Conservation (phyloP, 2,888 invertebrate species). For the Ellobium chinense region DNA sequence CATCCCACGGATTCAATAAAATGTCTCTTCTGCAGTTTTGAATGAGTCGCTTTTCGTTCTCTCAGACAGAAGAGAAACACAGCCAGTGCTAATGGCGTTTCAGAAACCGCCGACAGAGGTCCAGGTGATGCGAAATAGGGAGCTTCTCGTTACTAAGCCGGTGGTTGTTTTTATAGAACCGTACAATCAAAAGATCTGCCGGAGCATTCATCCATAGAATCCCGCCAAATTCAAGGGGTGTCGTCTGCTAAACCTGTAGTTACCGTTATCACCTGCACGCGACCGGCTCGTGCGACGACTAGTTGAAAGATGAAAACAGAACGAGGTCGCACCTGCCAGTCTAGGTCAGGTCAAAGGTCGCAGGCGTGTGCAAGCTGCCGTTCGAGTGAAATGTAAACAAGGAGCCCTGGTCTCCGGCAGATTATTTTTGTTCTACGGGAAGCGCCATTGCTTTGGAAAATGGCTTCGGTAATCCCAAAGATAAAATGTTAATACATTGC, state of each 20-base stretch:
- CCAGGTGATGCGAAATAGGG: neutral
- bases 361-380: neutral
- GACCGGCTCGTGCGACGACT: conserved; percentile 38
- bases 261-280: conserved; percentile 44
- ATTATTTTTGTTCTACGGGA: too few species aligned
- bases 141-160: neutral
- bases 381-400: neutral
- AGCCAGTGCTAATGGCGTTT: too few species aligned
- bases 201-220: neutral
- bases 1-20: too few species aligned
- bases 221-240: conserved; percentile 36
- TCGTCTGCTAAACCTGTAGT: neutral
- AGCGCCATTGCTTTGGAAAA: too few species aligned
- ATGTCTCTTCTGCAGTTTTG: too few species aligned
- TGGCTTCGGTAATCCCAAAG: too few species aligned
- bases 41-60: too few species aligned
- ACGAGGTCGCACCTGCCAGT: conserved; percentile 18
- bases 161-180: conserved; percentile 4
- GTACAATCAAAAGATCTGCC: neutral
- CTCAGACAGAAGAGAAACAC: too few species aligned
- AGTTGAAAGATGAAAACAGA: neutral
- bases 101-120: too few species aligned
- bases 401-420: neutral
- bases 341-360: neutral
- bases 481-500: too few species aligned